Evolutionary conservation across 2,797 vertebrate genomes (phyloP).

Genomic region (Brotula barbata): DNA sequence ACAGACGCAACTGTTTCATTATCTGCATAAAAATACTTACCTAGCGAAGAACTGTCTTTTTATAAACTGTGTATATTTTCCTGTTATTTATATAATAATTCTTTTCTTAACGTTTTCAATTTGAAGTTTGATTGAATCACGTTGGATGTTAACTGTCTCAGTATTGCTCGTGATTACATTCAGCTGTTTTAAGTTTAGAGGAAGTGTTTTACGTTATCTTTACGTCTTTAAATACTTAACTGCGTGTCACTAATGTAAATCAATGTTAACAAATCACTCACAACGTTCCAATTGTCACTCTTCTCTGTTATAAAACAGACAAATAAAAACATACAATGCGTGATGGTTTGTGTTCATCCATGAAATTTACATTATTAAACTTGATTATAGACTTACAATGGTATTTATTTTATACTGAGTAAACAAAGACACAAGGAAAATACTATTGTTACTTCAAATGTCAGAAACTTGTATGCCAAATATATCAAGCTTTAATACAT

Average conservation of each 20-base stretch:
- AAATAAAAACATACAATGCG: neutral
- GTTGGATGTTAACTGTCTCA: constrained; percentile 22
- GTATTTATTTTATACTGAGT: constrained; percentile 39
- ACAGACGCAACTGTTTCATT: constrained; percentile 6
- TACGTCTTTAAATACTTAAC: neutral
- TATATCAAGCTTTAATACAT: neutral
- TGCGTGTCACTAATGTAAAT: neutral
- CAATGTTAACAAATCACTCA: constrained; percentile 51
- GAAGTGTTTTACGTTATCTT: constrained; percentile 23
- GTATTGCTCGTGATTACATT: constrained; percentile 31
- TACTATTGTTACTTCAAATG: constrained; percentile 12
- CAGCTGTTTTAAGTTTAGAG: constrained; percentile 19
- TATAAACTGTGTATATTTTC: constrained; percentile 51
- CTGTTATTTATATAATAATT: constrained; percentile 69
- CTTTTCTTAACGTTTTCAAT: constrained; percentile 35
- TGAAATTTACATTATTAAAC: too few species aligned
- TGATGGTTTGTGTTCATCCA: constrained; percentile 1
- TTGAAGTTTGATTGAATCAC: constrained; percentile 20
- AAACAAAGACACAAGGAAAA: constrained; percentile 7
- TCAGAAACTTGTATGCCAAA: constrained; percentile 1
- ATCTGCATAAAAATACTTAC: constrained; percentile 5
- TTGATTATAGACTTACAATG: neutral
- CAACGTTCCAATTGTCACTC: constrained; percentile 5
- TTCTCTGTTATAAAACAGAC: neutral
- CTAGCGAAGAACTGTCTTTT: constrained; percentile 29